Evolutionary conservation across 2,113 vertebrate genomes (phyloP).

Genomic region (Nematolebias whitei): DNA sequence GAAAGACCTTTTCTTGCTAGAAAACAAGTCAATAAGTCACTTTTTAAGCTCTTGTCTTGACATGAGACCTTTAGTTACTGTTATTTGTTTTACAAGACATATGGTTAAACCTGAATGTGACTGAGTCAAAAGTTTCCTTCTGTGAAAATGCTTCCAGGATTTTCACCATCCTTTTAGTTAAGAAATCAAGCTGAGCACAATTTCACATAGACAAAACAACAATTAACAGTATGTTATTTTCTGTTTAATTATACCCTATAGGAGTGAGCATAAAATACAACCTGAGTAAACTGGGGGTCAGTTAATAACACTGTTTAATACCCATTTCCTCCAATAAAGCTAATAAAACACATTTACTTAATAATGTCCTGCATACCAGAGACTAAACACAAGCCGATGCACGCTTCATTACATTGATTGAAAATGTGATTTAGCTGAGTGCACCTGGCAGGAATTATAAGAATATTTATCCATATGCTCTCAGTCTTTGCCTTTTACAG

Average conservation of each 20-base stretch:
- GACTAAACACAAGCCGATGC: slow-evolving; percentile 6
- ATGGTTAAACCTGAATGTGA: background rate
- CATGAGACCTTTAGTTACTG: slow-evolving; percentile 3
- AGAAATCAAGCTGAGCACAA: background rate
- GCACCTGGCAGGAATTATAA: slow-evolving; percentile 7
- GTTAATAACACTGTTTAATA: background rate
- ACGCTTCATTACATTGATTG: slow-evolving; percentile 5
- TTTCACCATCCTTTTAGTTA: background rate
- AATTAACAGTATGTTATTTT: background rate
- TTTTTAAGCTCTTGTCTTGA: background rate
- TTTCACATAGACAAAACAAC: background rate
- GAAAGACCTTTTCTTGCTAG: background rate
- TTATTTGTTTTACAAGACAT: slow-evolving; percentile 10
- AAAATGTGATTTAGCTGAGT: slow-evolving; percentile 17
- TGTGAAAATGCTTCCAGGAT: background rate
- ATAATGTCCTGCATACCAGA: background rate
- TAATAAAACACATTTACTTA: background rate
- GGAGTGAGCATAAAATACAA: background rate
- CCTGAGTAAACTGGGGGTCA: background rate
- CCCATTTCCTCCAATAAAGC: background rate
- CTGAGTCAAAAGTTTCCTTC: background rate
- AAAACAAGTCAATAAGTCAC: background rate
- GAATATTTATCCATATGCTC: slow-evolving; percentile 20
- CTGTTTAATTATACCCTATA: background rate
- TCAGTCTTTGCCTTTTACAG: slow-evolving; percentile 13